These are phyloP conservation scores for Eurypyga helias DNA, from an alignment of 2,113 vertebrate genomes.

Conservation along the genomic window DNA sequence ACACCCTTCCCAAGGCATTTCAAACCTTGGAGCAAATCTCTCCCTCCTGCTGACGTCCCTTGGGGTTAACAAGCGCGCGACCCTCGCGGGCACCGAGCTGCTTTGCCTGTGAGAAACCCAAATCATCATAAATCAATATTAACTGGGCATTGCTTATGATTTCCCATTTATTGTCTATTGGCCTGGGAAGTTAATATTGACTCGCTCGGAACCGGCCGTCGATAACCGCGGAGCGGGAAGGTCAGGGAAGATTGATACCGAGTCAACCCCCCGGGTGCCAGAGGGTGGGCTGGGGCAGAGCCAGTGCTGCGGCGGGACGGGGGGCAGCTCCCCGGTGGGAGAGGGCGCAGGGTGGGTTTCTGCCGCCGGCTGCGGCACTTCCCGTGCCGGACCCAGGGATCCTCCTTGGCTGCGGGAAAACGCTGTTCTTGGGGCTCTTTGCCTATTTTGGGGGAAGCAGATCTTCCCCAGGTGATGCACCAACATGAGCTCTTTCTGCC, in stretches of 20 bases:
- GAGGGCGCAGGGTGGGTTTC: neutral
- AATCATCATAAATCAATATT: slow-evolving; percentile 61
- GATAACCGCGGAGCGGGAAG: slow-evolving; percentile 45
- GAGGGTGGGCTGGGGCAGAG: neutral
- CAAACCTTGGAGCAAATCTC: neutral
- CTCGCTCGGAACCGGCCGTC: slow-evolving; percentile 1
- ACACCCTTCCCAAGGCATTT: neutral
- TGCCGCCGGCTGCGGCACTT: fast-evolving
- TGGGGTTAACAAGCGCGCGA: fast-evolving
- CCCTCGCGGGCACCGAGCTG: neutral
- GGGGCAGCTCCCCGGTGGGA: neutral
- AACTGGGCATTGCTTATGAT: slow-evolving; percentile 31
- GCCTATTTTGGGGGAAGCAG: neutral
- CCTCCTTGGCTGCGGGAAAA: fast-evolving
- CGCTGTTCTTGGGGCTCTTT: neutral
- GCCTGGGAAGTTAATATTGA: slow-evolving; percentile 58
- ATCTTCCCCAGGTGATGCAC: neutral
- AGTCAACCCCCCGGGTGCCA: neutral
- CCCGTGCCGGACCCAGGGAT: fast-evolving
- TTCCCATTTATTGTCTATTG: slow-evolving; percentile 47
- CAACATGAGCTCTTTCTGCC: neutral
- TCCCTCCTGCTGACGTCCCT: neutral
- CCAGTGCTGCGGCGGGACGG: neutral
- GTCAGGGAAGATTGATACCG: neutral
- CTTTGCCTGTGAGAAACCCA: neutral